Evolutionary conservation across 2,797 vertebrate genomes (phyloP).

Genomic region (Delichon dasypus): DNA sequence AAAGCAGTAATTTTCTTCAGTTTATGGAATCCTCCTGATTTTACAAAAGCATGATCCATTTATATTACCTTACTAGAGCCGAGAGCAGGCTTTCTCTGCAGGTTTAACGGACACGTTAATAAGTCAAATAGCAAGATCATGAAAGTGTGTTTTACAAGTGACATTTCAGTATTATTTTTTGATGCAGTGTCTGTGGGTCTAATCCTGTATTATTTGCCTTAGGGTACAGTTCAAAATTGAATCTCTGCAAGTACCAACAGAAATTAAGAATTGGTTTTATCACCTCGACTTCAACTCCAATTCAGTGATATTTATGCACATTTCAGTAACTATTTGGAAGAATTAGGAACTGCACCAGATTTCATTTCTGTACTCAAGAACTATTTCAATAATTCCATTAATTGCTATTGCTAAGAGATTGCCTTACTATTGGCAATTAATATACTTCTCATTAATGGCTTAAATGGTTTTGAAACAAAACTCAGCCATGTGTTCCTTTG

Average conservation of each 20-base stretch:
- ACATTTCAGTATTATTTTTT: background rate
- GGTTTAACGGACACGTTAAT: background rate
- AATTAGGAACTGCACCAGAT: background rate
- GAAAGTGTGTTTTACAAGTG: background rate
- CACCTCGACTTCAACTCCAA: background rate
- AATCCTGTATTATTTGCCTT: background rate
- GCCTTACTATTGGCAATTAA: background rate
- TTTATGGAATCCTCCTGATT: background rate
- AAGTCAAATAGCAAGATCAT: background rate
- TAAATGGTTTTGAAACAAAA: background rate
- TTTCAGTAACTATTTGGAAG: background rate
- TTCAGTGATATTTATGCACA: background rate
- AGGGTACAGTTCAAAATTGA: background rate
- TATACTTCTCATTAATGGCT: background rate
- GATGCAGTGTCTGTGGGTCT: background rate
- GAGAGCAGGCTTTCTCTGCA: background rate
- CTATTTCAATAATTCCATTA: background rate
- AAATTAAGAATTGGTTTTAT: conserved; percentile 12
- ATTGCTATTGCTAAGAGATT: background rate
- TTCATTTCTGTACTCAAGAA: background rate
- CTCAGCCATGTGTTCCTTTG: background rate
- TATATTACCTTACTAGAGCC: background rate
- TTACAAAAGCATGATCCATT: background rate
- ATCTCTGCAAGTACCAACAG: background rate
- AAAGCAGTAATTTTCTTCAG: background rate